Base-by-base conservation (phyloP, 1,140 invertebrate species). In the Scaptomyza montana region DNA sequence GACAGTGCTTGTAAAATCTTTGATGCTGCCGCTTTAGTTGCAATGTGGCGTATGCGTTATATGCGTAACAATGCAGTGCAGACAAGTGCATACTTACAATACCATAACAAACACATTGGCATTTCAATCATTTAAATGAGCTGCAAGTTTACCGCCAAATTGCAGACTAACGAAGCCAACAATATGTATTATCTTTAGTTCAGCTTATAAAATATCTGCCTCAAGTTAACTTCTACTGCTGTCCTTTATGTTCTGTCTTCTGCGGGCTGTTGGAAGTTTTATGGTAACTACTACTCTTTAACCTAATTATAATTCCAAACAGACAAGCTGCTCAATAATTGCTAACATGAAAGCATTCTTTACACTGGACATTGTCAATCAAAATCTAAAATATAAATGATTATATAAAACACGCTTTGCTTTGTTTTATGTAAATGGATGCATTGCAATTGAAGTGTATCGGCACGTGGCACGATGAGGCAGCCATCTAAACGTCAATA, bases 21-120 rank as follows among this genome's bases (percentile, higher is more conserved):
- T 30, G 7, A 51, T 74, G 39, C 46, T 45, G 53, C 33, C 12
- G 51, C 30, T 55, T 50, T 63, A 60, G 43, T 36, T 39, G 65
- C 49, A 56, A 67, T 57, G 57, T 45, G 62, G 55, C 72, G 67
- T 77, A 80, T 80, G 57, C 73, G 73, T 86, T 80, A 69, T 69
- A 76, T 66, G 59, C 69, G 21, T 19, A 47, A 39, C 50, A 45
- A n/a, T 41, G 49, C 45, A 45, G 21, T 30, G 49, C 55, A 68
- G 12, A 50, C 45, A 67, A 60, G 30, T 10, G 16, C 8, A 43
- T 66, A 45, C 62, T 33, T 25, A 25, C 21, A 25, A 25, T 33
- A 33, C 30, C 30, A 33, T 55, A 53, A 65, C 64, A 59, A 12
- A 47, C 45, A 59, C 51, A 45, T 50, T 62, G 61, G 21, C 50